Evolutionary conservation across 2,888 invertebrate species (phyloP).

Genomic region (Drosophila birchii): DNA sequence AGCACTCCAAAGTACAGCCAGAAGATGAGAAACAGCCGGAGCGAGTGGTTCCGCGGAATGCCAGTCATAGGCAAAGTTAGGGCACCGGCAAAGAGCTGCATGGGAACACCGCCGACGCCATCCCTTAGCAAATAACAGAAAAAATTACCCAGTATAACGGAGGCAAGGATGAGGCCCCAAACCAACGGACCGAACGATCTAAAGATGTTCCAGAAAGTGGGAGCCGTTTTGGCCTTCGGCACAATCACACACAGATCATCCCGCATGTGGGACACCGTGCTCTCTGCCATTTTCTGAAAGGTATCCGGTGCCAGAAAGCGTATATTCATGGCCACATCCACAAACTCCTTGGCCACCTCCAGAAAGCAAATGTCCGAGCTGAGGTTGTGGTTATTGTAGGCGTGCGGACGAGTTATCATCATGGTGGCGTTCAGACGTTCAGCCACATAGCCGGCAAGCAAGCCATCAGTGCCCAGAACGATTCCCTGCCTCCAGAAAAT

Average conservation of each 20-base stretch:
- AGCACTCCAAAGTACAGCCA: slow-evolving; percentile 83
- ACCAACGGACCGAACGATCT: slow-evolving; percentile 78
- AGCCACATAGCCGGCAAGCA: slow-evolving; percentile 84
- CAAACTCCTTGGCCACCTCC: slow-evolving; percentile 69
- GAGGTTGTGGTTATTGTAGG: slow-evolving; percentile 54
- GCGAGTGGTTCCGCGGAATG: slow-evolving; percentile 49
- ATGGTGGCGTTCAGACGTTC: slow-evolving; percentile 86
- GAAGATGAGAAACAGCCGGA: slow-evolving; percentile 76
- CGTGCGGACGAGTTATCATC: slow-evolving; percentile 66
- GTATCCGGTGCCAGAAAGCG: slow-evolving; percentile 85
- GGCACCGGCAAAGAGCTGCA: slow-evolving; percentile 72
- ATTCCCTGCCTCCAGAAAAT: slow-evolving; percentile 52
- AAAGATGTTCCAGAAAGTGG: slow-evolving; percentile 85
- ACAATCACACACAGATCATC: slow-evolving; percentile 87
- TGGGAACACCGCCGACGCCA: slow-evolving; percentile 22
- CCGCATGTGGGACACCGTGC: slow-evolving; percentile 86
- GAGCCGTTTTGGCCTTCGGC: slow-evolving; percentile 85
- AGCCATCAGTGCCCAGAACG: slow-evolving; percentile 84
- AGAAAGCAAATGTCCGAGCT: slow-evolving; percentile 72
- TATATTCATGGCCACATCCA: slow-evolving; percentile 86
- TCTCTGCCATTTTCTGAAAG: slow-evolving; percentile 86
- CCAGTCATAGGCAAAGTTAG: slow-evolving; percentile 69
- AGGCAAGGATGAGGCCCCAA: slow-evolving; percentile 72
- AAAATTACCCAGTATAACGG: slow-evolving; percentile 65
- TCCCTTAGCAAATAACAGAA: slow-evolving; percentile 51